Base-by-base conservation (phyloP, 2,888 invertebrate species). In the Drosophila limbata region DNA sequence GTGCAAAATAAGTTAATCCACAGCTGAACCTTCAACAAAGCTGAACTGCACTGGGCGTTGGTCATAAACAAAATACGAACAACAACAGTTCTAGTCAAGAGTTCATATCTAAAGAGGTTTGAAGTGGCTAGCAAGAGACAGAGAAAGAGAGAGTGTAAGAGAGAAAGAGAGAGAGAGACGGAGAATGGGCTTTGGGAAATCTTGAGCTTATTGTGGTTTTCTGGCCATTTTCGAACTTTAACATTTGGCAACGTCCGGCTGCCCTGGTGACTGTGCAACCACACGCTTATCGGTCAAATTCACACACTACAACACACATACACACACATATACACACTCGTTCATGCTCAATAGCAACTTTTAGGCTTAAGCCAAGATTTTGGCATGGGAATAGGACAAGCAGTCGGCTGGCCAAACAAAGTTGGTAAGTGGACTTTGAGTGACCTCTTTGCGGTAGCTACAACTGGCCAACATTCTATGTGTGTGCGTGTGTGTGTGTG, bases 391-490 rank as follows among this genome's bases (percentile, higher is more conserved):
- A 35, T 35, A 47, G 45, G 28, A 35, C 44, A 25, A 47, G 42
- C 33, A 39, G 44, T 35, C 25, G 60, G 42, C 42, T 28, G 72
- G 61, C 63, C 60, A 79, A 82, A 82, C 78, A 80, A 70, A 84
- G 86, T 88, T 84, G 73, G 81, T 84, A 84, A 84, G 84, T 88
- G 84, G 84, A 83, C 84, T 84, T 88, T 85, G 86, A 88, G 79
- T 84, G 84, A 84, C 84, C 84, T 84, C 88, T 88, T 79, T 83
- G 81, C 60, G 71, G 79, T 62, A 42, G 66, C 68, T 19, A 67
- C 77, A 77, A 48, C 55, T 52, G 48, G 47, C 21, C 53, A 69
- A 57, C 57, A 31, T 70, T 60, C 33, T 19, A 28, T 39, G 42
- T 28, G 45, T 25, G 19, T 28, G 15, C 52, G 47, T 61, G 5